Evolutionary conservation across 2,797 vertebrate genomes (phyloP).

Genomic region (Tangara arthus): DNA sequence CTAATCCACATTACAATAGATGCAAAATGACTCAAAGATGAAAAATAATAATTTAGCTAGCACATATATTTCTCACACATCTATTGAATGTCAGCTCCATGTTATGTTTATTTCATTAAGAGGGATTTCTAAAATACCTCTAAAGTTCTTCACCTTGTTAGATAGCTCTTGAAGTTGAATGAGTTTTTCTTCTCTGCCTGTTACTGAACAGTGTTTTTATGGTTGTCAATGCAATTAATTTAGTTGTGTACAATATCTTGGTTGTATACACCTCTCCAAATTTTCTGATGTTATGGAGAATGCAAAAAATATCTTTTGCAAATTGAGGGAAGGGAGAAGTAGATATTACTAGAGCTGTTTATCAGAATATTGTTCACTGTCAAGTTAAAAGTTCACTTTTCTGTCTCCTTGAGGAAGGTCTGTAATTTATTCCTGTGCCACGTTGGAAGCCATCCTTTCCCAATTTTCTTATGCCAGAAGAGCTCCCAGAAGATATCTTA

Average conservation of each 20-base stretch:
- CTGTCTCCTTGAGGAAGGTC: neutral
- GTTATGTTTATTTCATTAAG: neutral
- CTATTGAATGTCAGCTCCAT: neutral
- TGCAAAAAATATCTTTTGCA: neutral
- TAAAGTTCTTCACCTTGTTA: neutral
- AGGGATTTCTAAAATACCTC: neutral
- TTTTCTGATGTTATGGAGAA: neutral
- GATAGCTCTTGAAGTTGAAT: neutral
- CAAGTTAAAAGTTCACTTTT: neutral
- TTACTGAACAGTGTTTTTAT: neutral
- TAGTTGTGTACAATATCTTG: neutral
- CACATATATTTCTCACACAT: neutral
- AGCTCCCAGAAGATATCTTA: neutral
- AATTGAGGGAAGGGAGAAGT: neutral
- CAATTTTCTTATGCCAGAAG: neutral
- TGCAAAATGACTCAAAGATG: neutral
- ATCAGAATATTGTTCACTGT: neutral
- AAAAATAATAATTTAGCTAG: neutral
- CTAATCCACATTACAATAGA: neutral
- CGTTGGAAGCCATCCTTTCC: neutral
- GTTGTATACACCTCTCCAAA: neutral
- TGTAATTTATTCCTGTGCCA: neutral
- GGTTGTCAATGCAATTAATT: neutral
- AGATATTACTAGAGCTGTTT: neutral
- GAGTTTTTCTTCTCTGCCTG: neutral